Percentiles rank a stretch among this genome's conserved stretches.
Evolutionary conservation across 2,113 vertebrate species (phyloP).

Genomic region (Colinus virginianus): DNA sequence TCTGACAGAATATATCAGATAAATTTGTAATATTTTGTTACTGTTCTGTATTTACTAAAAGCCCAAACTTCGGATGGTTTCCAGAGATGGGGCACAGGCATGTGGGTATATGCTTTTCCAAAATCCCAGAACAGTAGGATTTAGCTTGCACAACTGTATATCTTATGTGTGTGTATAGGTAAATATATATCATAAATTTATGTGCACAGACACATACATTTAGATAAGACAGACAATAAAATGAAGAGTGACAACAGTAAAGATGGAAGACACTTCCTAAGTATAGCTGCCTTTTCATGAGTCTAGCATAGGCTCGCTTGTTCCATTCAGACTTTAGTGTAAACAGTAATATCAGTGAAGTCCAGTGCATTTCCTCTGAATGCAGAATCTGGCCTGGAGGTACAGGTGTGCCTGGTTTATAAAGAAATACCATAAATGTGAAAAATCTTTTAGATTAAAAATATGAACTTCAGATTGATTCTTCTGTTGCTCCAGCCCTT

Average conservation of each 20-base stretch:
- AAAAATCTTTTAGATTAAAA: background rate
- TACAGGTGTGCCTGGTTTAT: background rate
- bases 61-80: conserved; percentile 8
- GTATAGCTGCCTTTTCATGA: background rate
- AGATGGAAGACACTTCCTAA: background rate
- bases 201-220: background rate
- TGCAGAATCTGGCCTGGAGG: background rate
- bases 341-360: background rate
- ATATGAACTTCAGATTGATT: background rate
- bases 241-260: background rate
- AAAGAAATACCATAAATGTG: background rate
- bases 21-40: background rate
- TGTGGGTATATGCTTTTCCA: background rate
- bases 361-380: background rate
- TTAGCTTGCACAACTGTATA: background rate
- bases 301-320: background rate
- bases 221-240: background rate
- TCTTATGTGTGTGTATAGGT: background rate
- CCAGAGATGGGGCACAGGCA: background rate
- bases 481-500: background rate
- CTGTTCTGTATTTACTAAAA: background rate
- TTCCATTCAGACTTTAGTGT: background rate
- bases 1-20: background rate
- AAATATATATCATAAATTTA: background rate
- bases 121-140: background rate